Conservation (phyloP, 2,888 invertebrate genomes). For the Crematogaster levior region DNA sequence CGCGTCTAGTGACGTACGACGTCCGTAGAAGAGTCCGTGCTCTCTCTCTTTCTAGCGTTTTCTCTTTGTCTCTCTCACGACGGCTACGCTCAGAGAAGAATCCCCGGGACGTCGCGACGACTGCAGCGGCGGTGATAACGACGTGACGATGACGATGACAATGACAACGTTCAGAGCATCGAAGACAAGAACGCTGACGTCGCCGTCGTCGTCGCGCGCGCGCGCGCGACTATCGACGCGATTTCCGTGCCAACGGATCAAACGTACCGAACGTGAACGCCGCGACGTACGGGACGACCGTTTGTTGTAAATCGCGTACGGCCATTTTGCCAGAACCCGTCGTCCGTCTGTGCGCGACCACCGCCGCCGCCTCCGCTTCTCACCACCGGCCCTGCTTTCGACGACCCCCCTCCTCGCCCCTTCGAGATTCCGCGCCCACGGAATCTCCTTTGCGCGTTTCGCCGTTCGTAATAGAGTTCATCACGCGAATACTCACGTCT, state of each 20-base stretch:
- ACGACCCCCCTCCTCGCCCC: not conserved
- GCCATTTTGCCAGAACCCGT: conserved; percentile 84
- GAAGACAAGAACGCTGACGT: conserved; percentile 17
- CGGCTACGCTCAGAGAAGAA: not conserved
- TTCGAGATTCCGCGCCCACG: not conserved
- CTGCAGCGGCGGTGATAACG: not conserved
- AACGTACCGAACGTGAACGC: conserved; percentile 30
- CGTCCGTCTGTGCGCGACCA: conserved; percentile 72
- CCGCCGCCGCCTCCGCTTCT: conserved; percentile 3
- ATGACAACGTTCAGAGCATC: not conserved
- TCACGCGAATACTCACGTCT: conserved; percentile 73
- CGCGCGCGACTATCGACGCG: not conserved
- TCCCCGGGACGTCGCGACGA: not conserved
- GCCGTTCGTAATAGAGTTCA: not conserved
- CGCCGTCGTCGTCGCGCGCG: not conserved
- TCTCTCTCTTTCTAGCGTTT: not conserved
- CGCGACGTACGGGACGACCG: conserved; percentile 66
- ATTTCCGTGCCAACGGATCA: not conserved
- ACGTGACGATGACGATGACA: not conserved
- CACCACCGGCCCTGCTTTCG: conserved; percentile 48
- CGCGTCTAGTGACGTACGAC: conserved; percentile 70
- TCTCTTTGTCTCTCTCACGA: not conserved
- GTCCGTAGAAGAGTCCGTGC: conserved; percentile 54
- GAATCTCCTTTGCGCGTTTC: not conserved
- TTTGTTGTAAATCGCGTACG: conserved; percentile 82